Conservation (phyloP, 2,113 vertebrate genomes). For the Burhinus oedicnemus region DNA sequence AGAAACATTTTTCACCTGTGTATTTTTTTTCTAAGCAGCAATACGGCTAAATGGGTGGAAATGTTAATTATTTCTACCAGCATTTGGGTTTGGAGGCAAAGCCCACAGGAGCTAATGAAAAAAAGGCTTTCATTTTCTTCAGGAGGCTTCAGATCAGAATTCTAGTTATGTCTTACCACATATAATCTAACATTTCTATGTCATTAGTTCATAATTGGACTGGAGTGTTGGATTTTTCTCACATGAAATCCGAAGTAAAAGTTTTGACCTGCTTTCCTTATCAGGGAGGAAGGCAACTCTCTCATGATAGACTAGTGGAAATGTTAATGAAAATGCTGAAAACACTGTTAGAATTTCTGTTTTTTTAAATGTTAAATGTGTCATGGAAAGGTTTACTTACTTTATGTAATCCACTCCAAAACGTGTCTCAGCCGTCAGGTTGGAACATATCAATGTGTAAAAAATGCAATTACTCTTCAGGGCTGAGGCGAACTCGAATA, state of each 20-base stretch:
- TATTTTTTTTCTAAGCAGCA: neutral
- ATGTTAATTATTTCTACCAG: neutral
- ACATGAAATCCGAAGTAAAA: neutral
- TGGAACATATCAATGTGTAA: slow-evolving; percentile 67
- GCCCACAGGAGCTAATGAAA: neutral
- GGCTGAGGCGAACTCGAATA: slow-evolving; percentile 62
- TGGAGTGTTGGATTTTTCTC: neutral
- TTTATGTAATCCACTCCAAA: slow-evolving; percentile 54
- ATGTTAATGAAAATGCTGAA: neutral
- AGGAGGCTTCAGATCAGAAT: neutral
- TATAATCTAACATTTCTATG: neutral
- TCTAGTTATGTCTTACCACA: neutral
- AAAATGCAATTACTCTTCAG: slow-evolving; percentile 74
- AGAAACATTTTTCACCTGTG: neutral
- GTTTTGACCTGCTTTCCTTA: neutral
- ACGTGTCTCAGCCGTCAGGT: slow-evolving; percentile 43
- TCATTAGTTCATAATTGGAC: neutral
- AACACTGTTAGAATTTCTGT: neutral
- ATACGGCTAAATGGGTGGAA: neutral
- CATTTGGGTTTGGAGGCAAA: neutral
- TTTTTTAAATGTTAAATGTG: slow-evolving; percentile 22
- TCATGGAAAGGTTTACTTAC: slow-evolving; percentile 37
- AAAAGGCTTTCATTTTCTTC: neutral
- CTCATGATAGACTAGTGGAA: neutral
- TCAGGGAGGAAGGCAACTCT: neutral